A percentile compares a stretch with the other conserved stretches of the same genome.
These are phyloP conservation scores for Drosophila paramelanica DNA, from an alignment of 2,888 invertebrate species.

Conservation along the genomic window DNA sequence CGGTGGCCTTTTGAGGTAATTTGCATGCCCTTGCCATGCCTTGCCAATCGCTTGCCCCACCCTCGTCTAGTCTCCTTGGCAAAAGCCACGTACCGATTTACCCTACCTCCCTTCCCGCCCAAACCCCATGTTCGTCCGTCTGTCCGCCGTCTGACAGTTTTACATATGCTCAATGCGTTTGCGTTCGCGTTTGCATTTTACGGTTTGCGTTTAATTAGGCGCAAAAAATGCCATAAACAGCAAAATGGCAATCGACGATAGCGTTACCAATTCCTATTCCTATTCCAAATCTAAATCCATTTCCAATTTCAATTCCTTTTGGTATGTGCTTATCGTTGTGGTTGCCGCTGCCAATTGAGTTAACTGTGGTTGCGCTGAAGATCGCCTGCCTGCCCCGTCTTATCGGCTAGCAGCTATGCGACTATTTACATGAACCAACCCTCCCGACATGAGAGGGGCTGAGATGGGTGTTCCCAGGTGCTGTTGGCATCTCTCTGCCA, in stretches of 20 bases:
- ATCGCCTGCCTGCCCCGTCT: constrained; percentile 12
- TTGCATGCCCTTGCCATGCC: constrained; percentile 63
- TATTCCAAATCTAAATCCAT: background rate
- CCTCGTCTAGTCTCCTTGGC: constrained; percentile 37
- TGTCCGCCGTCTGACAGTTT: constrained; percentile 38
- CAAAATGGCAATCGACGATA: constrained; percentile 29
- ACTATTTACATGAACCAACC: constrained; percentile 8
- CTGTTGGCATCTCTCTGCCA: constrained; percentile 10
- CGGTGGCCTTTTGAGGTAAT: constrained; percentile 67
- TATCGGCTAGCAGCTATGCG: constrained; percentile 22
- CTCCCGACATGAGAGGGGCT: background rate
- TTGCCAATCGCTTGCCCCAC: constrained; percentile 39
- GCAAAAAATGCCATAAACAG: constrained; percentile 58
- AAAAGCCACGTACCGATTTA: constrained; percentile 52
- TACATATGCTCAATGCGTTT: constrained; percentile 67
- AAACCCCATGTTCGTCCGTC: too few species aligned
- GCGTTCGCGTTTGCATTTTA: constrained; percentile 29
- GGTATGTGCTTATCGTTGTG: constrained; percentile 17
- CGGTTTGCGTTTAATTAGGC: constrained; percentile 62
- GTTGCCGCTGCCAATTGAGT: background rate
- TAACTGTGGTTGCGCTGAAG: background rate
- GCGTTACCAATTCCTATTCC: constrained; percentile 37
- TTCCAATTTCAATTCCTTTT: constrained; percentile 1
- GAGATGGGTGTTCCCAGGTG: constrained; percentile 10
- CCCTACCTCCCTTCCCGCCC: background rate